These are phyloP conservation scores for Pyrrhopygopsis socrates DNA, from an alignment of 2,888 invertebrate species.

Conservation along the genomic window DNA sequence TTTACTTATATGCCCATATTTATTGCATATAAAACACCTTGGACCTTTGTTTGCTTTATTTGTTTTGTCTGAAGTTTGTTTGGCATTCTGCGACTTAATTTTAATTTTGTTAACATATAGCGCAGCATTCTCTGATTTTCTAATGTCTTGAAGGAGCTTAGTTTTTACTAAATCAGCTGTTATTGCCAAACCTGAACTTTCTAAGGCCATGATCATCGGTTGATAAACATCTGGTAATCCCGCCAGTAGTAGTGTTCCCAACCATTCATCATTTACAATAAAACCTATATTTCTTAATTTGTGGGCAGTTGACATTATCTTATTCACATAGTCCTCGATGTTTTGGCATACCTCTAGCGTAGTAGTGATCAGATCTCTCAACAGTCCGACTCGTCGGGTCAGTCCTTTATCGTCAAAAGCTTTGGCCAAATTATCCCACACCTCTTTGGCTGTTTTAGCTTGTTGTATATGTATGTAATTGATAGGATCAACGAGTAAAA, in stretches of 20 bases:
- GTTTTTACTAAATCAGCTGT: conserved; percentile 9
- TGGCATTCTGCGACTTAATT: neutral
- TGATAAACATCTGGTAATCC: neutral
- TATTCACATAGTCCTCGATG: neutral
- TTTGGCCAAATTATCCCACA: too few relatives aligned
- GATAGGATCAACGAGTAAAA: conserved; percentile 7
- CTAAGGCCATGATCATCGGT: neutral
- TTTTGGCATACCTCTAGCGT: neutral
- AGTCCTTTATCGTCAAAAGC: too few relatives aligned
- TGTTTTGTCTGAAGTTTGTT: neutral
- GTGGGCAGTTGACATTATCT: neutral
- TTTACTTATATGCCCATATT: conserved; percentile 15
- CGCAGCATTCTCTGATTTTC: neutral
- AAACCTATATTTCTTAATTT: neutral
- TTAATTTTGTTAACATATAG: conserved; percentile 11
- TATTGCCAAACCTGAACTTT: neutral
- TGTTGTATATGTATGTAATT: neutral
- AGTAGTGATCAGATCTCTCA: neutral
- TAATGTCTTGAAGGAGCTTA: conserved; percentile 31
- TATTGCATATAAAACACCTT: conserved; percentile 18
- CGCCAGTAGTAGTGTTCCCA: neutral
- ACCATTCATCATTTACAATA: neutral
- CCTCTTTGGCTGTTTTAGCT: too few relatives aligned
- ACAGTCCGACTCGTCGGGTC: too few relatives aligned
- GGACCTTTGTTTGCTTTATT: neutral